These are phyloP conservation scores for Cryptocheilus praepositus DNA, from an alignment of 2,888 invertebrate genomes.

Conservation along the genomic window DNA sequence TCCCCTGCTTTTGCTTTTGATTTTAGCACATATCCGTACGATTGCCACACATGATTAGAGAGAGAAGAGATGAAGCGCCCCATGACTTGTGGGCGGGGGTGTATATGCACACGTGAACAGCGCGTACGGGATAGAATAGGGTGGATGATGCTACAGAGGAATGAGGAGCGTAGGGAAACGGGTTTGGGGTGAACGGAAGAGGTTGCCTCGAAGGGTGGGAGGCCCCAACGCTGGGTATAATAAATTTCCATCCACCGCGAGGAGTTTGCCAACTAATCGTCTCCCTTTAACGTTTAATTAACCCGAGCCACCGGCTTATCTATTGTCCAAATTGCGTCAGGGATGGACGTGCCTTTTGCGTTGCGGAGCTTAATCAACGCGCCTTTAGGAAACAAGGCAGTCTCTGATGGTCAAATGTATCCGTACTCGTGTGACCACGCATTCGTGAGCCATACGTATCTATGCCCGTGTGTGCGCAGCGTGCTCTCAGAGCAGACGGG, in stretches of 20 bases:
- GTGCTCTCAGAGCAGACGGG: no score
- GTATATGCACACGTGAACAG: background rate
- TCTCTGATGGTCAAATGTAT: no score
- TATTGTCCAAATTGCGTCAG: constrained; percentile 48
- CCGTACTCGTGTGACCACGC: no score
- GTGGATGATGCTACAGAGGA: background rate
- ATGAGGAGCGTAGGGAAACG: background rate
- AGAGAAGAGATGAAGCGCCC: no score
- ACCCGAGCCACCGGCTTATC: constrained; percentile 45
- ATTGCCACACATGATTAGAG: no score
- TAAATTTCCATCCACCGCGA: constrained; percentile 53
- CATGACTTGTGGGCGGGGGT: no score
- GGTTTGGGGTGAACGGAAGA: constrained; percentile 13
- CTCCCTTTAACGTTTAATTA: constrained; percentile 61
- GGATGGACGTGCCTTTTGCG: constrained; percentile 5
- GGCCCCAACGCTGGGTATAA: constrained; percentile 41
- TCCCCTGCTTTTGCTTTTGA: no score
- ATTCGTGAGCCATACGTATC: no score
- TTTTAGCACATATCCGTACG: no score
- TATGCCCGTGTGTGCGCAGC: no score
- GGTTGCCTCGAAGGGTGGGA: constrained; percentile 1
- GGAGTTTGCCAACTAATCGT: constrained; percentile 56
- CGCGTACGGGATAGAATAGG: background rate
- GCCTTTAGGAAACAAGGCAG: background rate
- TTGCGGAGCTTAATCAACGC: background rate